Evolutionary conservation across 2,888 invertebrate genomes (phyloP).

Genomic region (Drosophila neonasuta): DNA sequence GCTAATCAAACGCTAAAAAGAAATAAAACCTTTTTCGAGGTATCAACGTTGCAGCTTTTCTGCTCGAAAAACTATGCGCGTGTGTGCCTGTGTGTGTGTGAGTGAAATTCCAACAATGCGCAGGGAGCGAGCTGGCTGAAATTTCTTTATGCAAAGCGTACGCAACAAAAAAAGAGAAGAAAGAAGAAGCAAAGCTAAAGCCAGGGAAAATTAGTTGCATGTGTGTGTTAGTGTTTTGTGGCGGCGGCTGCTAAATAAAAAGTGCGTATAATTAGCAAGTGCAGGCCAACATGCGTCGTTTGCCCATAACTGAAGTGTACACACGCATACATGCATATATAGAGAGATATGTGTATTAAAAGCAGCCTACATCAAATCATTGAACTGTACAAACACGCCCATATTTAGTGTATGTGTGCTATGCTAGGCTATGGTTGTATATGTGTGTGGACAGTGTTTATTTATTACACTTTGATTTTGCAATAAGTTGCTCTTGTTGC

Average conservation of each 20-base stretch:
- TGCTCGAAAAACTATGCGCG: slow-evolving; percentile 48
- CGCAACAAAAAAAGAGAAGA: slow-evolving; percentile 44
- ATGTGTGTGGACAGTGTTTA: slow-evolving; percentile 50
- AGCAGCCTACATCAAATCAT: slow-evolving; percentile 55
- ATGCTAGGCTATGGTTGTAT: slow-evolving; percentile 27
- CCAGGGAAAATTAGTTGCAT: slow-evolving; percentile 39
- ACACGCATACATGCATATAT: slow-evolving; percentile 17
- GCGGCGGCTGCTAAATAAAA: slow-evolving; percentile 40
- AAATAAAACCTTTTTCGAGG: slow-evolving; percentile 4
- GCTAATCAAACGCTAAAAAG: slow-evolving; percentile 1
- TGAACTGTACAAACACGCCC: slow-evolving; percentile 74
- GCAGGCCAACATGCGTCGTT: slow-evolving; percentile 36
- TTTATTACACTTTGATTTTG: slow-evolving; percentile 72
- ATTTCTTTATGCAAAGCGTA: slow-evolving; percentile 68
- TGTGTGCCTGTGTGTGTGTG: slow-evolving; percentile 43
- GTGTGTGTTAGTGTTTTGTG: slow-evolving; percentile 23
- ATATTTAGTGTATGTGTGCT: slow-evolving; percentile 61
- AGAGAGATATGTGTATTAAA: slow-evolving; percentile 19
- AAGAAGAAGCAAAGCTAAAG: slow-evolving; percentile 26
- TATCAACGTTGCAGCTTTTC: slow-evolving; percentile 33
- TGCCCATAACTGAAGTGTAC: slow-evolving; percentile 6
- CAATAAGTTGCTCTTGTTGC: slow-evolving; percentile 58
- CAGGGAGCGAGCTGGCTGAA: slow-evolving; percentile 58
- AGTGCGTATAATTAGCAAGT: slow-evolving; percentile 68
- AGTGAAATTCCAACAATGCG: slow-evolving; percentile 75